Evolutionary conservation across 2,113 vertebrate genomes (phyloP), one percentile per base, ranked within the genome.

Genomic region (Saccopteryx leptura): DNA sequence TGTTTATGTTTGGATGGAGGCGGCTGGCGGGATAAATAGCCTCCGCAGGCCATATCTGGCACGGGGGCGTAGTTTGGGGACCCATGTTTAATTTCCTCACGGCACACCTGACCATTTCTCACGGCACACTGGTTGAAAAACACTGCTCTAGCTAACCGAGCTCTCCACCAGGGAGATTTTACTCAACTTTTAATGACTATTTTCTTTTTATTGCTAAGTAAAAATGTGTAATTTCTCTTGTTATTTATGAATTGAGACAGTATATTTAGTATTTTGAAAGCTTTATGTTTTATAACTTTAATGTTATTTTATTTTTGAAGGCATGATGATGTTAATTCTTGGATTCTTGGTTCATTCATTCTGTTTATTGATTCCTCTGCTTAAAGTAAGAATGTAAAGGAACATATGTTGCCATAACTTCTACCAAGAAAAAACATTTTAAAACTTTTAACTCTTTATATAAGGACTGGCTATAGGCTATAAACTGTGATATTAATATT

Each of bases 271-370:
- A n/a, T 84, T 91, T 81, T 94, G 19, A 83, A 92, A 88, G 2
- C 14, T 95, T 96, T 86, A 2, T 88, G 58, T 92, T 92, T 81
- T 48, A 8, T 88, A 60, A 61, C 21, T 95, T 3, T 56, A 89
- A 1, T 93, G 52, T 52, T 88, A 4, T 84, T 94, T 96, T 90
- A 56, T 88, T 61, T 86, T 56, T 90, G 65, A 93, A 90, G 63
- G 10, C 46, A 81, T 88, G 15, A 28, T 78, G 26, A 72, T 79
- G 89, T 86, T 75, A 84, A 60, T 52, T 88, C 84, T 95, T 80
- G 6, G 19, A 72, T 90, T 92, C 26, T 96, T 96, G 19, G 4
- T 71, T 92, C 46, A 68, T 96, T 90, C 46, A 26, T 95, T 95
- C 46, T 76, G 86, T 94, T 85, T 18, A 72, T 90, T 81, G 78